Conservation (phyloP, 2,888 invertebrate genomes). For the Meiosimyza platycephala region DNA sequence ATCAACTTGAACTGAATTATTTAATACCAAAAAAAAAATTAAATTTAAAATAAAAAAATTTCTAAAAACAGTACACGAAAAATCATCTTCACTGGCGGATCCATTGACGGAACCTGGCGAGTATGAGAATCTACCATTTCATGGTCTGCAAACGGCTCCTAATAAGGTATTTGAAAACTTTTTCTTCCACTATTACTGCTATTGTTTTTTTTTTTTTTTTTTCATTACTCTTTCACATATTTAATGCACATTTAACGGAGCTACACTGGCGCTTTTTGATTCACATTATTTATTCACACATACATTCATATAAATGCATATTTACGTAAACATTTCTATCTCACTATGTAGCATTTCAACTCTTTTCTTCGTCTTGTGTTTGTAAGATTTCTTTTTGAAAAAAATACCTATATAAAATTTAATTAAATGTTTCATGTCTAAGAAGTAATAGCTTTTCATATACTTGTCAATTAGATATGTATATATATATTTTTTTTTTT, state of each 20-base stretch:
- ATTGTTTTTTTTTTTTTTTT: no score
- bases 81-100: slow-evolving; percentile 71
- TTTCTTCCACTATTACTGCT: slow-evolving; percentile 29
- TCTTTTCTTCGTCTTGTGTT: neutral
- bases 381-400: neutral
- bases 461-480: slow-evolving; percentile 30
- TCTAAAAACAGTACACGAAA: slow-evolving; percentile 64
- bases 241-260: neutral
- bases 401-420: no score
- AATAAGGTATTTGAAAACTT: slow-evolving; percentile 77
- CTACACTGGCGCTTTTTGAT: neutral
- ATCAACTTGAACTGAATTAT: slow-evolving; percentile 22
- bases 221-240: neutral
- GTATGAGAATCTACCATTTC: slow-evolving; percentile 96
- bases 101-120: slow-evolving; percentile 85
- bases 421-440: neutral
- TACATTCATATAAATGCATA: slow-evolving; percentile 2
- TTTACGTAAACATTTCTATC: neutral
- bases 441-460: neutral
- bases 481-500: no score
- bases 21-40: slow-evolving; percentile 38
- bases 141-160: slow-evolving; percentile 92
- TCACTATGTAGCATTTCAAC: neutral
- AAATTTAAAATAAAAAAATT: slow-evolving; percentile 11
- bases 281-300: neutral